Conservation (phyloP, 2,888 invertebrate species). For the Cheiracanthium punctorium region DNA sequence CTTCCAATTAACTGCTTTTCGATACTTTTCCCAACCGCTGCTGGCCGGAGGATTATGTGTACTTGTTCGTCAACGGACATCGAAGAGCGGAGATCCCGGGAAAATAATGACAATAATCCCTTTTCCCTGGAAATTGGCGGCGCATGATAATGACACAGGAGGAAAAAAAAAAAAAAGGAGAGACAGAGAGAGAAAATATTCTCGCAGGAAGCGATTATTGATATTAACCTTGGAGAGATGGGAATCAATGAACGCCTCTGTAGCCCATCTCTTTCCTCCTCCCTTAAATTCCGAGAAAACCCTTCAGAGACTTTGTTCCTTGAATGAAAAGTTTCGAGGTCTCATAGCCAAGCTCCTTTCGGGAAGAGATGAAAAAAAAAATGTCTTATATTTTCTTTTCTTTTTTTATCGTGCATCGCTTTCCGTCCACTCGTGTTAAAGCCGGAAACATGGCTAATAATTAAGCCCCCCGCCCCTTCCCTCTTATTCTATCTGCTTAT, state of each 20-base stretch:
- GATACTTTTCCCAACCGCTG: too few relatives aligned
- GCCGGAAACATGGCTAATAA: too few relatives aligned
- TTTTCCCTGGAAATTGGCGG: slow-evolving; percentile 21
- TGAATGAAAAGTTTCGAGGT: neutral
- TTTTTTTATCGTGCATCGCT: too few relatives aligned
- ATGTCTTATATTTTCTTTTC: too few relatives aligned
- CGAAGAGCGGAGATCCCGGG: neutral
- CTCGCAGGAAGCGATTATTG: slow-evolving; percentile 59
- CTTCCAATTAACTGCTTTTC: too few relatives aligned
- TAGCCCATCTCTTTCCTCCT: neutral
- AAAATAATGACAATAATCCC: slow-evolving; percentile 4
- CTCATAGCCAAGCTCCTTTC: neutral
- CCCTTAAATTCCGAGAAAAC: slow-evolving; percentile 24
- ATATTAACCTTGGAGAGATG: slow-evolving; percentile 42
- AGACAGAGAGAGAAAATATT: slow-evolving; percentile 14
- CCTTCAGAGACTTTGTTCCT: neutral
- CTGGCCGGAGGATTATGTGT: too few relatives aligned
- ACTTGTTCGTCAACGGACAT: neutral
- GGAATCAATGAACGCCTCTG: slow-evolving; percentile 38
- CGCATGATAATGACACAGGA: slow-evolving; percentile 1
- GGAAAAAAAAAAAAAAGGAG: too few relatives aligned
- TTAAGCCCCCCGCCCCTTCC: too few relatives aligned
- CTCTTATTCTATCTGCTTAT: too few relatives aligned
- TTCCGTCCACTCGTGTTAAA: too few relatives aligned
- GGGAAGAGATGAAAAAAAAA: too few relatives aligned